Evolutionary conservation across 2,888 invertebrate species (phyloP).

Genomic region (Diloba caeruleocephala): DNA sequence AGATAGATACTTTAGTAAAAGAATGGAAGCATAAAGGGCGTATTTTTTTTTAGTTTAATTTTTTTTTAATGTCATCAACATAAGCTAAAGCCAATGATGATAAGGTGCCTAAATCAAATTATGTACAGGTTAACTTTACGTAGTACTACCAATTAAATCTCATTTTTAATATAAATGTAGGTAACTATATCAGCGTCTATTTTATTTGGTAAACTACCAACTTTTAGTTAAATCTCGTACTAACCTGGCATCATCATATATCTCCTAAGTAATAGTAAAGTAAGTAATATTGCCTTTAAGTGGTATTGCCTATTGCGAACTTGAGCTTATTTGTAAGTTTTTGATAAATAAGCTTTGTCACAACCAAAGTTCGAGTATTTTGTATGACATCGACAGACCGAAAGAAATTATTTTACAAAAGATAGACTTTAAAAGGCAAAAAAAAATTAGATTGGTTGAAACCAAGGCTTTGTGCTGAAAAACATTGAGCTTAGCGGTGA

Average conservation of each 20-base stretch:
- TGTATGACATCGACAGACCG: slow-evolving; percentile 43
- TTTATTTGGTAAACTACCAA: not conserved
- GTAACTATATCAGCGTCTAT: not conserved
- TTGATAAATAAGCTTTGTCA: slow-evolving; percentile 50
- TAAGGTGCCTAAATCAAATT: no score
- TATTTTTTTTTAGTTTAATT: no score
- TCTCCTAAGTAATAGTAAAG: slow-evolving; percentile 31
- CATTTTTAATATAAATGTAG: no score
- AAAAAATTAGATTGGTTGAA: not conserved
- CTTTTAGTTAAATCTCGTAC: no score
- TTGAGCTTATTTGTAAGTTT: slow-evolving; percentile 30
- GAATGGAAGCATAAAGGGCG: no score
- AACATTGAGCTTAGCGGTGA: slow-evolving; percentile 9
- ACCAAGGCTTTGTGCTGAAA: not conserved
- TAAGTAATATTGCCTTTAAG: slow-evolving; percentile 58
- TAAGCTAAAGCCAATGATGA: no score
- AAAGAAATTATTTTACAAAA: slow-evolving; percentile 47
- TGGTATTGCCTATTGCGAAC: slow-evolving; percentile 45
- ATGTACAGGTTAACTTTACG: no score
- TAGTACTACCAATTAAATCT: not conserved
- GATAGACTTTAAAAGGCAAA: slow-evolving; percentile 5
- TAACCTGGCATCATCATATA: slow-evolving; percentile 35
- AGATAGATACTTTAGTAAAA: no score
- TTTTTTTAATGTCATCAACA: no score
- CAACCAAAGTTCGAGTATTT: slow-evolving; percentile 57